Conservation (phyloP, 2,797 vertebrate genomes). For the Macrochelys suwanniensis region DNA sequence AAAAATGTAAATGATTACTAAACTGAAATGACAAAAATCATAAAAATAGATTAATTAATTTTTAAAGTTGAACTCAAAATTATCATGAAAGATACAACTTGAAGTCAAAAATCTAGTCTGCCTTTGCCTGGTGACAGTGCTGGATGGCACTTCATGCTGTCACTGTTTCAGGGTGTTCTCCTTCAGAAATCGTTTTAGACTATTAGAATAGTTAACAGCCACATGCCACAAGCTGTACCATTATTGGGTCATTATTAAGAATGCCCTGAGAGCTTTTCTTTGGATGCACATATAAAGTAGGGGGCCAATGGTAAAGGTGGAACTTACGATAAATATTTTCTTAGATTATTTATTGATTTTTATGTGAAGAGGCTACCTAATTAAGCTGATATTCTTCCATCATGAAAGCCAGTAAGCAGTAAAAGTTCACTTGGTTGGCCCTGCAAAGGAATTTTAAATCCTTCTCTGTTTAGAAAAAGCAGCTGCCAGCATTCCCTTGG, state of each 20-base stretch:
- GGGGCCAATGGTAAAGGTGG: not conserved
- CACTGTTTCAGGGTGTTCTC: conserved; percentile 2
- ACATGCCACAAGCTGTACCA: not conserved
- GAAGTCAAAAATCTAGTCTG: conserved; percentile 14
- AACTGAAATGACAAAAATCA: conserved; percentile 8
- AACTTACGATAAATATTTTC: not conserved
- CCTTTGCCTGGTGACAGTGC: not conserved
- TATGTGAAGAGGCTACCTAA: not conserved
- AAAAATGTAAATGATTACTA: not conserved
- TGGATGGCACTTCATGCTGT: not conserved
- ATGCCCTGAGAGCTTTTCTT: not conserved
- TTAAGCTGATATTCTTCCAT: not conserved
- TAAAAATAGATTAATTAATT: conserved; percentile 12
- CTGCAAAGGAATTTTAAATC: not conserved
- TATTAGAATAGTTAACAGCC: not conserved
- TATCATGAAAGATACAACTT: not conserved
- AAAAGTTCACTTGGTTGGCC: not conserved
- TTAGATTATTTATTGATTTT: not conserved
- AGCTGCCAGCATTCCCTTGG: not conserved
- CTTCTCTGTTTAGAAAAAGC: not conserved
- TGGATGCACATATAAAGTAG: not conserved
- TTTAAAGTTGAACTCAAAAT: conserved; percentile 17
- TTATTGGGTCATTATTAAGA: not conserved
- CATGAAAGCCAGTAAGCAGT: not conserved
- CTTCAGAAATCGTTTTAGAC: conserved; percentile 2